phyloP scores from a whole-genome alignment of 2,888 invertebrate genomes.

The Xestia rhomboidea region DNA sequence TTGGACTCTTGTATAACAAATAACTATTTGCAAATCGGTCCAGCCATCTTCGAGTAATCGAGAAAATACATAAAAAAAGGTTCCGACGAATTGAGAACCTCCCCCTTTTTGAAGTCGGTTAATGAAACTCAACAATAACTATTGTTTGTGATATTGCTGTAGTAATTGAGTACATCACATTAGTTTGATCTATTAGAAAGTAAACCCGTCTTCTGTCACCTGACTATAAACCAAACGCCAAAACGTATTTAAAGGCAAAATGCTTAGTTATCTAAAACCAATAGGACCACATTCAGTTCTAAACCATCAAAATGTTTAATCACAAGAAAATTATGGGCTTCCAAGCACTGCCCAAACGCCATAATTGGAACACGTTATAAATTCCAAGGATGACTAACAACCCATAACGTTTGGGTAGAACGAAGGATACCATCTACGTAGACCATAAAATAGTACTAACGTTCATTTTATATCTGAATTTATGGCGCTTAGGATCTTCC shows the following conservation, averaged over 20 bases:
- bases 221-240: not conserved
- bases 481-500: constrained; percentile 76
- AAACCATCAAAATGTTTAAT: constrained; percentile 23
- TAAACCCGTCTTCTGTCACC: not conserved
- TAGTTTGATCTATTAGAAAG: no score
- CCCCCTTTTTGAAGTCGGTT: no score
- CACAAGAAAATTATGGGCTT: constrained; percentile 33
- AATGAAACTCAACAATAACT: not conserved
- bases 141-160: no score
- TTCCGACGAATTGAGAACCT: no score
- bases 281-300: no score
- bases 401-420: constrained; percentile 71
- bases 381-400: constrained; percentile 71
- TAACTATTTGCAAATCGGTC: no score
- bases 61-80: no score
- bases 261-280: not conserved
- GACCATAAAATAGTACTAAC: constrained; percentile 79
- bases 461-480: constrained; percentile 77
- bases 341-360: constrained; percentile 13
- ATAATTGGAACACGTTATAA: constrained; percentile 60
- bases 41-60: no score
- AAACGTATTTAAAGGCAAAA: not conserved
- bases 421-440: constrained; percentile 70
- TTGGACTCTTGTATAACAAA: no score
- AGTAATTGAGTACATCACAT: no score